Conservation (phyloP, 2,113 vertebrate genomes). For the Tyto alba region DNA sequence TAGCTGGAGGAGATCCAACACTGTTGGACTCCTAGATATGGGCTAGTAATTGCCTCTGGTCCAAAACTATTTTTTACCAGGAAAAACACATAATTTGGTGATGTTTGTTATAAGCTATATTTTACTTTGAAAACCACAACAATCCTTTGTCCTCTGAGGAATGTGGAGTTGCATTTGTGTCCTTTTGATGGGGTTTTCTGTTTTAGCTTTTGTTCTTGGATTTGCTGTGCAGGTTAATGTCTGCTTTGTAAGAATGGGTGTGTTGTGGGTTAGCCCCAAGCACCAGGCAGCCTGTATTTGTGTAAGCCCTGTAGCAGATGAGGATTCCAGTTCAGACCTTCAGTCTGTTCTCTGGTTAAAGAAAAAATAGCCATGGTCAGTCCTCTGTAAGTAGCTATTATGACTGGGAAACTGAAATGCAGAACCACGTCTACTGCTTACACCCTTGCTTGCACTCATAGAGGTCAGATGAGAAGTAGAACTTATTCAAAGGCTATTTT, state of each 20-base stretch:
- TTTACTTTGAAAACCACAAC: constrained; percentile 63
- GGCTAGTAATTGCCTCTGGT: constrained; percentile 59
- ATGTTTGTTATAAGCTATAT: constrained; percentile 49
- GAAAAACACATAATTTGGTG: constrained; percentile 33
- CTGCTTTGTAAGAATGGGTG: background rate
- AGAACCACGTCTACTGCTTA: background rate
- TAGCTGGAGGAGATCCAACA: constrained; percentile 43
- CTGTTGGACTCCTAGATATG: background rate
- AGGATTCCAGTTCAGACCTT: background rate
- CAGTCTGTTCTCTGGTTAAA: background rate
- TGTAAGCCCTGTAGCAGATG: background rate
- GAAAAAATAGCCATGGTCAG: background rate
- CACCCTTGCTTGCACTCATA: rapidly evolving
- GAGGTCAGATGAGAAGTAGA: background rate
- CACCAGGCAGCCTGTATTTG: background rate
- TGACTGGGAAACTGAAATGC: background rate
- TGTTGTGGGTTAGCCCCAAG: background rate
- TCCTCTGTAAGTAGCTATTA: background rate
- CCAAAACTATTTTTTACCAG: constrained; percentile 51
- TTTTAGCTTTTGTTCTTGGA: constrained; percentile 34
- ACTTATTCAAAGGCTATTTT: background rate
- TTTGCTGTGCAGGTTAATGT: background rate
- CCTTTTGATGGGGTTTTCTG: constrained; percentile 41
- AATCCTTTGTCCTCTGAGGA: constrained; percentile 40
- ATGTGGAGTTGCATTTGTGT: background rate